Conservation (phyloP, 92 coral and sea anemone genomes). For the Porites divaricata region DNA sequence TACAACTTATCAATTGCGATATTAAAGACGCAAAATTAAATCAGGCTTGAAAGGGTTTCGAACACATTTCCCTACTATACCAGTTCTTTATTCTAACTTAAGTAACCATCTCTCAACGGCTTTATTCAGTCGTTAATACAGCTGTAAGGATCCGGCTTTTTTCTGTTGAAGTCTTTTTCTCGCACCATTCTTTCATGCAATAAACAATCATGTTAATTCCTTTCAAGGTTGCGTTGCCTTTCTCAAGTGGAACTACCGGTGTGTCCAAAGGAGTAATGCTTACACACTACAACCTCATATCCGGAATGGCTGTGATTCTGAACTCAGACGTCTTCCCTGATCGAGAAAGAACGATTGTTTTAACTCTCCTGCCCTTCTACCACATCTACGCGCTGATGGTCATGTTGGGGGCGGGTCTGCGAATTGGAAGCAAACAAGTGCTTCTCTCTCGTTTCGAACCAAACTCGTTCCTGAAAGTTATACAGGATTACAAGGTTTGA, state of each 20-base stretch:
- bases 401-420: constrained; percentile 45
- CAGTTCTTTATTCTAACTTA: no score
- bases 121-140: no score
- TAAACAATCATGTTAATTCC: no score
- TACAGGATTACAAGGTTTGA: constrained; percentile 76
- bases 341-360: constrained; percentile 8
- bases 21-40: no score
- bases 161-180: no score
- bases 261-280: constrained; percentile 88
- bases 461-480: constrained; percentile 58
- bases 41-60: no score
- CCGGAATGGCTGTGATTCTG: neutral
- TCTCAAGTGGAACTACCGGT: constrained; percentile 94
- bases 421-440: constrained; percentile 52
- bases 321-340: neutral
- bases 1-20: no score
- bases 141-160: no score
- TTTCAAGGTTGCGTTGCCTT: constrained; percentile 56
- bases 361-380: constrained; percentile 77
- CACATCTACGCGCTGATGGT: constrained; percentile 68
- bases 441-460: constrained; percentile 74
- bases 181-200: no score
- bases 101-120: no score
- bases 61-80: no score
- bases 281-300: constrained; percentile 78